Evolutionary conservation across 2,113 vertebrate genomes (phyloP).

Genomic region (Ophiodon elongatus): DNA sequence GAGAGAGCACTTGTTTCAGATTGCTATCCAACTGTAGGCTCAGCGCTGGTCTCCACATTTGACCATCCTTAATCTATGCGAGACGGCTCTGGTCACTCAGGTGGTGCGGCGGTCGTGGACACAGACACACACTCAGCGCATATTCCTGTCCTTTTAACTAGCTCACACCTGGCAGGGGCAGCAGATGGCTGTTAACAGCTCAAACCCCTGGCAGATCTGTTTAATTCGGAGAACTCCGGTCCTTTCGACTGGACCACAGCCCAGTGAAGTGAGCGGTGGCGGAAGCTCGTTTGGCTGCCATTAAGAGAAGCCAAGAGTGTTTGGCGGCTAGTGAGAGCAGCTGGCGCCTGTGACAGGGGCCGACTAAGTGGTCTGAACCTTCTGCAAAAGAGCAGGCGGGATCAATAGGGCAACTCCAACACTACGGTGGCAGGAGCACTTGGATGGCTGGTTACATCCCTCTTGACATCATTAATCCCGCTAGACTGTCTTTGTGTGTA

Average conservation of each 20-base stretch:
- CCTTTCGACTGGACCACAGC: conserved; percentile 60
- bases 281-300: conserved; percentile 51
- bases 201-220: conserved; percentile 62
- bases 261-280: conserved; percentile 43
- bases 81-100: conserved; percentile 22
- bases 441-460: conserved; percentile 77
- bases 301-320: conserved; percentile 49
- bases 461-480: conserved; percentile 72
- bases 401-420: conserved; percentile 55
- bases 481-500: conserved; percentile 33
- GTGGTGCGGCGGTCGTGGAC: background rate
- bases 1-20: too few relatives aligned
- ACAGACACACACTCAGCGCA: conserved; percentile 30
- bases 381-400: conserved; percentile 50
- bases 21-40: background rate
- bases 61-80: conserved; percentile 12
- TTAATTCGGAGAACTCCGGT: conserved; percentile 54
- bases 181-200: conserved; percentile 72
- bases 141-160: conserved; percentile 50
- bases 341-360: conserved; percentile 35
- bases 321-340: conserved; percentile 54
- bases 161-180: conserved; percentile 59
- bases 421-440: conserved; percentile 42
- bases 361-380: conserved; percentile 51
- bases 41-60: background rate